Conservation (phyloP, 2,888 invertebrate species). For the Melinopterus prodromus region DNA sequence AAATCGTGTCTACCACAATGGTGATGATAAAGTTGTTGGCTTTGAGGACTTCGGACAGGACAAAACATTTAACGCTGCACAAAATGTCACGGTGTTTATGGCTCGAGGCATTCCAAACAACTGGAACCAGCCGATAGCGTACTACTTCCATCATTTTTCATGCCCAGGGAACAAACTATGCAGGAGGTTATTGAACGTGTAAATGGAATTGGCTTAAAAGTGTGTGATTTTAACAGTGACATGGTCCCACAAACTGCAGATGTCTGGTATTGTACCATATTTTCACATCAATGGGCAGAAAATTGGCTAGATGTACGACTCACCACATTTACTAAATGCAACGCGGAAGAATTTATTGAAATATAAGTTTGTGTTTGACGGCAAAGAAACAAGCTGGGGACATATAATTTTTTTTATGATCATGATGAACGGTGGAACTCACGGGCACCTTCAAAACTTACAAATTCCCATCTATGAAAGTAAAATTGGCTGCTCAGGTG, state of each 20-base stretch:
- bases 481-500: conserved; percentile 42
- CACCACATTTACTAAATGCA: conserved; percentile 38
- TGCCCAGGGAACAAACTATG: conserved; percentile 18
- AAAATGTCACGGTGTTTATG: conserved; percentile 31
- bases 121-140: conserved; percentile 32
- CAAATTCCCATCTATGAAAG: conserved; percentile 43
- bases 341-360: conserved; percentile 41
- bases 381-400: conserved; percentile 13
- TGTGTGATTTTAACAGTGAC: conserved; percentile 30
- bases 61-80: conserved; percentile 27
- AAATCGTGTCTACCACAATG: no score
- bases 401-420: conserved; percentile 38
- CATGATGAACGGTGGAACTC: not conserved
- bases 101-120: conserved; percentile 31
- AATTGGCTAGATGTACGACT: conserved; percentile 38
- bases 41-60: conserved; percentile 22
- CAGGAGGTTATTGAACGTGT: conserved; percentile 23
- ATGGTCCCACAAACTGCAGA: not conserved
- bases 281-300: not conserved
- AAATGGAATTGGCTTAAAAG: conserved; percentile 17
- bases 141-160: conserved; percentile 25
- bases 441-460: conserved; percentile 41
- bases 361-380: conserved; percentile 35
- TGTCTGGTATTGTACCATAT: not conserved
- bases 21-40: conserved; percentile 6